Base-by-base conservation (phyloP, 1,140 invertebrate genomes). In the Lepidostoma basale region DNA sequence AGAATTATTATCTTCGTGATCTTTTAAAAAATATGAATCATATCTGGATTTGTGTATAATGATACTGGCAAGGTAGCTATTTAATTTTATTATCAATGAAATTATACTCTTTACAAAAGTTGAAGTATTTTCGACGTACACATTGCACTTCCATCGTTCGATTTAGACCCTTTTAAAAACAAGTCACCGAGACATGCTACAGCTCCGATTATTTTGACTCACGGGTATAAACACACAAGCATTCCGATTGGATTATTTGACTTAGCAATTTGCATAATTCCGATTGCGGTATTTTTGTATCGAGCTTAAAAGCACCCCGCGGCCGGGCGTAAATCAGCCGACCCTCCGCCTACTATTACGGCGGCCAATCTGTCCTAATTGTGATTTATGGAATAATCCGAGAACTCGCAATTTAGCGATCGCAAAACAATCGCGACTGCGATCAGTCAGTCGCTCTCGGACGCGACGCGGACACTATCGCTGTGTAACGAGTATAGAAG, bases 391-490 rank as follows among this genome's bases (percentile, higher is more conserved):
- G 40, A 62, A 58, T 58, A 42, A 67, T 67, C 65, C 44, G 42
- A 33, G 40, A 58, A 62, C 25, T 58, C 64, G 64, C 67, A 67
- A 67, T 71, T 71, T 67, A 44, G 56, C 45, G 26, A 52, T 47
- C 28, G 49, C 52, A 54, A 71, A 70, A 70, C 69, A 70, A 70
- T 70, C 69, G 40, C 67, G 59, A 67, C 65, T 67, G 40, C 52
- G 18, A 66, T 56, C 63, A 26, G 63, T 56, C 16, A 56, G 52
- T 18, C 14, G 8, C 9, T 54, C 9, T 54, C 14, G 26, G 18
- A 10, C 28, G 52, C 28, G 49, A n/a, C 25, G 52, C n/a, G 6
- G 16, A 14, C 22, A 39, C 23, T 36, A 39, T 33, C 14, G 16
- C 22, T 33, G 36, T 56, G 52, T n/a, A n/a, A n/a, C n/a, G n/a